These are phyloP conservation scores for Sisor rabdophorus DNA, from an alignment of 2,113 vertebrate genomes.

Conservation along the genomic window DNA sequence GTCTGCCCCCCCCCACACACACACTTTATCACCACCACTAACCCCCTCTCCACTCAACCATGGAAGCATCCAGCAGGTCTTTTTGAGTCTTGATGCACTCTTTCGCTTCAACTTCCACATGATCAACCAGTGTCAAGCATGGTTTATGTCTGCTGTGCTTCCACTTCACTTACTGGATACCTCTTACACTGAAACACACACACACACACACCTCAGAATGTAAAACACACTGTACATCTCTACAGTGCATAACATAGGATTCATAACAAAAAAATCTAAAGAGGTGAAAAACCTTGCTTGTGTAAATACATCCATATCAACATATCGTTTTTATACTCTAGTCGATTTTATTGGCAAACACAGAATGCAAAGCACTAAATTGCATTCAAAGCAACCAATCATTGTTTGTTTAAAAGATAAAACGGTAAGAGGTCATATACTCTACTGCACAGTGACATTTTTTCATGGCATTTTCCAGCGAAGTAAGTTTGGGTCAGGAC, in stretches of 20 bases:
- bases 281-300: too few species aligned
- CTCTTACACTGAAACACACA: constrained; percentile 10
- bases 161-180: constrained; percentile 53
- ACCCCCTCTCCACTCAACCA: neutral
- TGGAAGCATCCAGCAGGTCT: constrained; percentile 10
- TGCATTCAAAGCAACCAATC: too few species aligned
- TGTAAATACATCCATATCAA: too few species aligned
- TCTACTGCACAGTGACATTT: too few species aligned
- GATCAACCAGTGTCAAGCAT: constrained; percentile 66
- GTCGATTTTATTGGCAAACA: too few species aligned
- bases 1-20: neutral
- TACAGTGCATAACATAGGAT: neutral
- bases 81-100: constrained; percentile 37
- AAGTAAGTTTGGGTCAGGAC: too few species aligned
- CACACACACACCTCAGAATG: constrained; percentile 8
- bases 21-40: neutral
- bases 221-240: neutral
- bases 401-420: too few species aligned
- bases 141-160: constrained; percentile 59
- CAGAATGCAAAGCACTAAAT: too few species aligned
- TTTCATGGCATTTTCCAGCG: too few species aligned
- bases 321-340: too few species aligned
- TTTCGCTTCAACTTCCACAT: constrained; percentile 63
- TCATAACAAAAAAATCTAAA: too few species aligned
- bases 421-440: too few species aligned